Evolutionary conservation across 2,888 invertebrate genomes (phyloP), one percentile per base, ranked within the genome.

Genomic region (Eupsilia transversa): DNA sequence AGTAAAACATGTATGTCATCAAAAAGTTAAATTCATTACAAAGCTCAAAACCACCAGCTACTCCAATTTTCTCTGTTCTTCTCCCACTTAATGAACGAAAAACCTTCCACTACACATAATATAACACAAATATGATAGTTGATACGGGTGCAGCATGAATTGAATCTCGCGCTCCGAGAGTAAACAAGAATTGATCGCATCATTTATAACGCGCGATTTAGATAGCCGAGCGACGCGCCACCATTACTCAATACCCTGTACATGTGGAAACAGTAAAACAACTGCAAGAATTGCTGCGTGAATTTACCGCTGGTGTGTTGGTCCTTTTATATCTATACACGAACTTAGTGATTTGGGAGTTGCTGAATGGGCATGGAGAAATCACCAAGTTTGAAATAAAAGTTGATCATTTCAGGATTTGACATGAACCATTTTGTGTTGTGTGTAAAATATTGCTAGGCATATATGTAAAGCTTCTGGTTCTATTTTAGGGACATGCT

Each of bases 131-230:
- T 78, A 85, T 83, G 83, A 77, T 85, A 66, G 69, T 60, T 69
- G 69, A 67, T 74, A 82, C 41, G 70, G 78, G 68, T 86, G 88
- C 88, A 86, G 75, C 54, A 80, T 59, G 87, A 86, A 89, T 89
- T 87, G 90, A 89, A 89, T 86, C 79, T 84, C 85, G 87, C 88
- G 89, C 89, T 85, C 76, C 71, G 88, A 87, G 91, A 91, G 92
- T 92, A 92, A 94, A 93, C 94, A 94, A 92, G 93, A 94, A 94
- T 92, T 93, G 95, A 94, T 95, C 91, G 92, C 93, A 91, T 93
- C 94, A 94, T 95, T 95, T 94, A 95, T 94, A 94, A 93, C 91
- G 89, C 87, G 91, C 92, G 94, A 93, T 94, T 93, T 92, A 93
- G 93, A 94, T 94, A 92, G 93, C 90, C 89, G 87, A 86, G 85